Percentiles rank a stretch among this genome's conserved stretches.
Evolutionary conservation across 1,140 invertebrate species (phyloP).

Genomic region (Platyscapa corneri): DNA sequence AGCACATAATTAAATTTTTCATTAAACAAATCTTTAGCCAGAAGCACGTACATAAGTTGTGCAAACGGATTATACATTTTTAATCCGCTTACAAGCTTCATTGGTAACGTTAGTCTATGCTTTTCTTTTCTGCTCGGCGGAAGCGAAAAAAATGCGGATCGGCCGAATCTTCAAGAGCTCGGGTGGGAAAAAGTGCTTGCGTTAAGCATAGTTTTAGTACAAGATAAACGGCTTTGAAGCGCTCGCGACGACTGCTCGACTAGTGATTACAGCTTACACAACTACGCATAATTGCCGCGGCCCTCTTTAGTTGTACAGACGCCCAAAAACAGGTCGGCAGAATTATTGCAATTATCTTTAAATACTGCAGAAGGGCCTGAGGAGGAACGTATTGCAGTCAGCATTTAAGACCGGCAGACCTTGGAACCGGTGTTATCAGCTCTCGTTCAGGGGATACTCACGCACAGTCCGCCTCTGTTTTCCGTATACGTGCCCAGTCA

Average conservation of each 20-base stretch:
- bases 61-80: slow-evolving; percentile 6
- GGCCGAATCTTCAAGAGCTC: not conserved
- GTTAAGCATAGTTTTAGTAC: not conserved
- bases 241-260: not conserved
- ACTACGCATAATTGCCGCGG: too few relatives aligned
- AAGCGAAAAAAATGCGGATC: not conserved
- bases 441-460: not conserved
- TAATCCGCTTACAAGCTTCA: not conserved
- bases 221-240: not conserved
- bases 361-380: not conserved
- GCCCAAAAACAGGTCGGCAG: not conserved
- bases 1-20: not conserved
- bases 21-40: not conserved
- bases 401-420: not conserved
- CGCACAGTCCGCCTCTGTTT: not conserved
- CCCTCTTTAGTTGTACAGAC: not conserved
- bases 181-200: not conserved
- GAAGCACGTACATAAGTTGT: not conserved
- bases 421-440: not conserved
- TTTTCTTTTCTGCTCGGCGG: not conserved
- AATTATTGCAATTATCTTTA: slow-evolving; percentile 23
- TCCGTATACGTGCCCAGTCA: not conserved
- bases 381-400: not conserved
- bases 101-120: not conserved
- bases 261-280: not conserved